Conservation (phyloP, 2,888 invertebrate genomes). For the Unio delphinus region DNA sequence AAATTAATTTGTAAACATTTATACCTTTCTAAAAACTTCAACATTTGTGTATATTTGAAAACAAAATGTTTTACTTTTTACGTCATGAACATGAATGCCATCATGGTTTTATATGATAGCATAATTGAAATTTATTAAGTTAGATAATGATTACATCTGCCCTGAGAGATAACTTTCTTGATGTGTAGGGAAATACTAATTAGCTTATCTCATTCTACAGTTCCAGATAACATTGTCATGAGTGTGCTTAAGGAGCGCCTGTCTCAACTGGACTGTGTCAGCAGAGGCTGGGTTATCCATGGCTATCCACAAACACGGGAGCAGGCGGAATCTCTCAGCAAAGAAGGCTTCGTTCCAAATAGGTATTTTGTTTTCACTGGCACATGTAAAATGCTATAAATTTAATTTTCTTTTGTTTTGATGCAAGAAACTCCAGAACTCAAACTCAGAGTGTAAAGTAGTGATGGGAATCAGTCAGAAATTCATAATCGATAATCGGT, state of each 20-base stretch:
- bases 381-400: neutral
- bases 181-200: too few relatives aligned
- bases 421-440: neutral
- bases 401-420: constrained; percentile 1
- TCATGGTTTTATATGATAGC: too few relatives aligned
- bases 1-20: too few relatives aligned
- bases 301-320: constrained; percentile 69
- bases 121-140: too few relatives aligned
- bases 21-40: too few relatives aligned
- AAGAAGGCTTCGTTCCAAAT: constrained; percentile 67
- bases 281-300: constrained; percentile 70
- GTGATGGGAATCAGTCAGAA: too few relatives aligned
- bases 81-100: too few relatives aligned
- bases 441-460: neutral
- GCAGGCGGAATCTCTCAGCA: constrained; percentile 68
- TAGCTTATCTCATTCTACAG: constrained; percentile 36
- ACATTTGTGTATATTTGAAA: too few relatives aligned
- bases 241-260: constrained; percentile 66
- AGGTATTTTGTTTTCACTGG: constrained; percentile 48
- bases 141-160: too few relatives aligned
- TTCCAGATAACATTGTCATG: constrained; percentile 69
- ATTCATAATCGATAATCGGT: too few relatives aligned
- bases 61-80: too few relatives aligned
- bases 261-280: constrained; percentile 68
- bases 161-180: too few relatives aligned